Evolutionary conservation across 2,113 vertebrate genomes (phyloP).

Genomic region (Emydocephalus ijimae): DNA sequence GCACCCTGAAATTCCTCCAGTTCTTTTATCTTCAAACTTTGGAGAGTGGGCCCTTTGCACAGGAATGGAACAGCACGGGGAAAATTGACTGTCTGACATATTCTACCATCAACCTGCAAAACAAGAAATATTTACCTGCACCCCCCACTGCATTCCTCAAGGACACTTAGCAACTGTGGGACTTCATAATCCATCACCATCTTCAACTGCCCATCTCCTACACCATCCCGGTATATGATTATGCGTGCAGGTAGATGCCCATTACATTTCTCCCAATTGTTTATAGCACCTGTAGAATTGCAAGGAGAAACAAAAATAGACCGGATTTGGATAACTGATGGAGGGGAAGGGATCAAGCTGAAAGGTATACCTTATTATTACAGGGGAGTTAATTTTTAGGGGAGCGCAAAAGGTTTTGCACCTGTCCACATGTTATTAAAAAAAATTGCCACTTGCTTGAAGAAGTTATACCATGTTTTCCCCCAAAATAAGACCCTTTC

Average conservation of each 20-base stretch:
- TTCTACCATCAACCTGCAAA: background rate
- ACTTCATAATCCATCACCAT: conserved; percentile 48
- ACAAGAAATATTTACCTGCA: conserved; percentile 30
- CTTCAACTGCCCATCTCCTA: conserved; percentile 61
- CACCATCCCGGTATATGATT: conserved; percentile 62
- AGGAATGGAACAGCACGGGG: background rate
- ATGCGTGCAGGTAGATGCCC: conserved; percentile 48
- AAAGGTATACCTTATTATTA: background rate
- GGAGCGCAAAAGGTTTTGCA: background rate
- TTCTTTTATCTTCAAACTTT: background rate
- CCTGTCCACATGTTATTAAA: background rate
- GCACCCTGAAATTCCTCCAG: background rate
- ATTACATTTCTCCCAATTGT: conserved; percentile 59
- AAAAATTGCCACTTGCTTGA: background rate
- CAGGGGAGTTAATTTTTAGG: background rate
- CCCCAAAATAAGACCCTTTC: too few species aligned
- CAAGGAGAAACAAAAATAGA: background rate
- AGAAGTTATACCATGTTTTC: background rate
- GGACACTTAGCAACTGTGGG: conserved; percentile 54
- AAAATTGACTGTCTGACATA: background rate
- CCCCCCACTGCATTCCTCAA: conserved; percentile 18
- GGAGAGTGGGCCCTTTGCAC: too few species aligned
- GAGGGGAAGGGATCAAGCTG: background rate
- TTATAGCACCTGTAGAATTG: conserved; percentile 57
- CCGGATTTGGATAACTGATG: background rate